A percentile compares a stretch with the other conserved stretches of the same genome.
These are phyloP conservation scores for Ictalurus furcatus DNA, from an alignment of 2,113 vertebrate genomes.

Conservation along the genomic window DNA sequence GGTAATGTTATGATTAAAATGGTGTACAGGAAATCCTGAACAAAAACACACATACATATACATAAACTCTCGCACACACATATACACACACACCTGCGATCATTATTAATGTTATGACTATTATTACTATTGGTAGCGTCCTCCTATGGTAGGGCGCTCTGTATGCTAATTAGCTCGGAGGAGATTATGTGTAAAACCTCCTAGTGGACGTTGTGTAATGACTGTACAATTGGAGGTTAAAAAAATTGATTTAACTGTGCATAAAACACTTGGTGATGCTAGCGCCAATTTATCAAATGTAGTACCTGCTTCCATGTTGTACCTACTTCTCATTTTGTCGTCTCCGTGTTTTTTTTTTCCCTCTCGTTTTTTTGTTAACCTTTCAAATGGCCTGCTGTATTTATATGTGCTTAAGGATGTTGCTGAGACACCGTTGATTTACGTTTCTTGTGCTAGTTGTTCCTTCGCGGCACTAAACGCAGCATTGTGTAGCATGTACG, in stretches of 20 bases:
- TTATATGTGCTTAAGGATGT: conserved; percentile 29
- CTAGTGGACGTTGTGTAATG: conserved; percentile 55
- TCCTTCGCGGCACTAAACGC: conserved; percentile 10
- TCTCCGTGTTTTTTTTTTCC: conserved; percentile 49
- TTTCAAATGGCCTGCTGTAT: conserved; percentile 19
- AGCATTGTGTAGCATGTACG: conserved; percentile 43
- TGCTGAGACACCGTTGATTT: conserved; percentile 11
- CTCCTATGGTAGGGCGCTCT: conserved; percentile 99
- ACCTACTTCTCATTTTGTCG: conserved; percentile 49
- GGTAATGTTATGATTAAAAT: conserved; percentile 56
- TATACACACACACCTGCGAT: conserved; percentile 32
- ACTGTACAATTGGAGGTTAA: conserved; percentile 50
- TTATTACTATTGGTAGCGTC: conserved; percentile 85
- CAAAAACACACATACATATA: conserved; percentile 43
- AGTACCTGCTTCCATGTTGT: conserved; percentile 57
- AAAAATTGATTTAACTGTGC: conserved; percentile 52
- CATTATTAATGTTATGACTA: conserved; percentile 53
- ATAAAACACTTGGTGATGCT: conserved; percentile 56
- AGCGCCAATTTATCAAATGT: conserved; percentile 60
- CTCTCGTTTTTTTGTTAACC: neutral
- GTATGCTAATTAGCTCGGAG: conserved; percentile 74
- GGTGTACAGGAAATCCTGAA: conserved; percentile 38
- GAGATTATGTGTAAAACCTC: conserved; percentile 60
- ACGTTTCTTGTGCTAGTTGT: conserved; percentile 24
- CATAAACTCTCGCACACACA: conserved; percentile 5